These are phyloP conservation scores for Xestia sexstrigata DNA, from an alignment of 2,888 invertebrate genomes.

Conservation along the genomic window DNA sequence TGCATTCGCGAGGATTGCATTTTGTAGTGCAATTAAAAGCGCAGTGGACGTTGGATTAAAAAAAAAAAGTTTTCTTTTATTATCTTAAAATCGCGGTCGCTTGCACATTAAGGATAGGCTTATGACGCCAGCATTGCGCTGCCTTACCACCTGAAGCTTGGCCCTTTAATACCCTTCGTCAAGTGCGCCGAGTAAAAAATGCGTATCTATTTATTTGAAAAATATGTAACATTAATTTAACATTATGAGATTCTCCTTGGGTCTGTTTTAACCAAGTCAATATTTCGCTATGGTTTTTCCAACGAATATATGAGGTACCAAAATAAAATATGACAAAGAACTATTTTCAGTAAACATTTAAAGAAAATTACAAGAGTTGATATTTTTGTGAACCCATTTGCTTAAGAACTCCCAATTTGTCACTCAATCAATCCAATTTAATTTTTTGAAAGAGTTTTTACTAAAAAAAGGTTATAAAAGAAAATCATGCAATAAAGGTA, in stretches of 20 bases:
- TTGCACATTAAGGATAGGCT: background rate
- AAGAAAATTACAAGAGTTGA: background rate
- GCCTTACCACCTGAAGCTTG: background rate
- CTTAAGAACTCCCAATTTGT: background rate
- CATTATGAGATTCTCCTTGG: slow-evolving; percentile 1
- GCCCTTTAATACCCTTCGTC: background rate
- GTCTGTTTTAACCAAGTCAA: background rate
- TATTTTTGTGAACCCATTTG: background rate
- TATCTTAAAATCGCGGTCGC: background rate
- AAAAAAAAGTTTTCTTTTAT: too few species aligned
- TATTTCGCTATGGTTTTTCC: background rate
- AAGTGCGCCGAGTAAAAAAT: slow-evolving; percentile 22
- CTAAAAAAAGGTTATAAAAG: background rate
- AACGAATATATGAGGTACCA: too few species aligned
- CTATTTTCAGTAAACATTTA: background rate
- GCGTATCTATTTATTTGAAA: slow-evolving; percentile 21
- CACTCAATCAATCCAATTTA: background rate
- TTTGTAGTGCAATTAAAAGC: slow-evolving; percentile 8
- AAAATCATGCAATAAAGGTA: background rate
- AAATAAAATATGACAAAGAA: too few species aligned
- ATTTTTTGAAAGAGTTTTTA: background rate
- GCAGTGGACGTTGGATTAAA: background rate
- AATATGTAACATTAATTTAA: slow-evolving; percentile 13
- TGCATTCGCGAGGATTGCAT: slow-evolving; percentile 9
- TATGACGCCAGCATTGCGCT: background rate